Conservation (phyloP, 2,888 invertebrate genomes). For the Pyrochroa serraticornis region DNA sequence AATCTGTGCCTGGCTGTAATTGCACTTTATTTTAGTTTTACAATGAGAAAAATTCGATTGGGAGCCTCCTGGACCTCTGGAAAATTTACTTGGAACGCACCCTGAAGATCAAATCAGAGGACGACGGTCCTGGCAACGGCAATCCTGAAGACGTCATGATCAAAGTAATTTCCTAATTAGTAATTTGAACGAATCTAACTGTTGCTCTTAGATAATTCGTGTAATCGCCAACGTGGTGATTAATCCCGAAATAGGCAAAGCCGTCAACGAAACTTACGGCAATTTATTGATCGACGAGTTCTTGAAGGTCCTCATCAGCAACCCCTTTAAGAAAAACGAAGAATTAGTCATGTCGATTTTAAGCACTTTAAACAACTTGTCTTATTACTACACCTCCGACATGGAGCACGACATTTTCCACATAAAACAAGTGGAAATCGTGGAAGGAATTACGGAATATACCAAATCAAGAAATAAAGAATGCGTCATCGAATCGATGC, state of each 20-base stretch:
- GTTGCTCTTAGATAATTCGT: conserved; percentile 67
- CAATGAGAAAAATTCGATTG: conserved; percentile 63
- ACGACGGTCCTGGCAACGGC: conserved; percentile 52
- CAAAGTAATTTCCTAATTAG: conserved; percentile 59
- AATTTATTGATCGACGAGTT: conserved; percentile 55
- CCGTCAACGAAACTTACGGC: conserved; percentile 61
- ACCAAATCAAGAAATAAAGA: conserved; percentile 59
- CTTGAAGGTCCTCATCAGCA: conserved; percentile 57
- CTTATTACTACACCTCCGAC: conserved; percentile 70
- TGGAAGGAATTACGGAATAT: conserved; percentile 59
- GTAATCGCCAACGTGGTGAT: conserved; percentile 87
- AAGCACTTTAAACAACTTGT: conserved; percentile 84
- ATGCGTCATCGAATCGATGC: conserved; percentile 71
- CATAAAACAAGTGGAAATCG: conserved; percentile 59
- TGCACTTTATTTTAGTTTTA: conserved; percentile 59
- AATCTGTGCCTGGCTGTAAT: neutral
- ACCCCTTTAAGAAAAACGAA: conserved; percentile 65
- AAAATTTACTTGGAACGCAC: conserved; percentile 61
- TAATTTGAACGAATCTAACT: conserved; percentile 1
- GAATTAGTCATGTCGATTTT: conserved; percentile 79
- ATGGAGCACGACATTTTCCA: conserved; percentile 58
- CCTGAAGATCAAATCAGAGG: conserved; percentile 54
- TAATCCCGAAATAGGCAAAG: conserved; percentile 75
- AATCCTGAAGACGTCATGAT: conserved; percentile 72
- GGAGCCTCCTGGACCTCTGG: conserved; percentile 61